A percentile compares a stretch with the other conserved stretches of the same genome.
phyloP scores from a whole-genome alignment of 2,888 invertebrate species.

The Callosobruchus maculatus region DNA sequence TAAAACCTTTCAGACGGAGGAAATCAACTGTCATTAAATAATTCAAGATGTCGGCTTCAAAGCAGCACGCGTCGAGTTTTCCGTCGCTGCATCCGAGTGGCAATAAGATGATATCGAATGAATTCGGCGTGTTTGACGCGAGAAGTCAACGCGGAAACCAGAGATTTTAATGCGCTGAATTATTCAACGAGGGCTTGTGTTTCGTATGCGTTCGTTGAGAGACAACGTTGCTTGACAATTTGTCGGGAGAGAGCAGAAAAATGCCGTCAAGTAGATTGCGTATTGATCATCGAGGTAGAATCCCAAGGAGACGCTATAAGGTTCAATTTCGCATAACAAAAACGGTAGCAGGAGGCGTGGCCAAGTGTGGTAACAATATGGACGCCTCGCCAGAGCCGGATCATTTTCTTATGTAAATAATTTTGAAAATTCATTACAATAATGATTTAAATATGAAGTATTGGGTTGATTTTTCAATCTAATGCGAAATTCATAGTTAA shows the following conservation, averaged over 20 bases:
- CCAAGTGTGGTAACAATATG: too few relatives aligned
- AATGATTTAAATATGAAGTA: too few relatives aligned
- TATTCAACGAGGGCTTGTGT: neutral
- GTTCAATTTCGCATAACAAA: too few relatives aligned
- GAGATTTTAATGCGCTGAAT: neutral
- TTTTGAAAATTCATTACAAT: too few relatives aligned
- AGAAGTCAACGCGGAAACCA: neutral
- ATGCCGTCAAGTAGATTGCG: too few relatives aligned
- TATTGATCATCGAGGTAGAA: too few relatives aligned
- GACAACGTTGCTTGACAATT: neutral
- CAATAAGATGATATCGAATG: neutral
- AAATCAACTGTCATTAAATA: neutral
- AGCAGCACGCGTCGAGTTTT: neutral
- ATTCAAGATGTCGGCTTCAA: neutral
- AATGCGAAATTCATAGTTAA: too few relatives aligned
- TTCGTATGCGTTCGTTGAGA: neutral
- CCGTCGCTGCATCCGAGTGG: neutral
- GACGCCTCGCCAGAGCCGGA: too few relatives aligned
- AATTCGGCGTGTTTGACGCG: neutral
- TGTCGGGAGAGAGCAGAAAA: neutral
- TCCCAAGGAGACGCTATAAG: too few relatives aligned
- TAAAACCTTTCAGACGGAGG: neutral
- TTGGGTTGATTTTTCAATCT: too few relatives aligned
- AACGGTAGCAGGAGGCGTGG: too few relatives aligned
- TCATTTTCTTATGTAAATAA: too few relatives aligned